Percentiles rank a stretch among this genome's conserved stretches.
Evolutionary conservation across 2,113 vertebrate species (phyloP).

Genomic region (Dasypus novemcinctus): DNA sequence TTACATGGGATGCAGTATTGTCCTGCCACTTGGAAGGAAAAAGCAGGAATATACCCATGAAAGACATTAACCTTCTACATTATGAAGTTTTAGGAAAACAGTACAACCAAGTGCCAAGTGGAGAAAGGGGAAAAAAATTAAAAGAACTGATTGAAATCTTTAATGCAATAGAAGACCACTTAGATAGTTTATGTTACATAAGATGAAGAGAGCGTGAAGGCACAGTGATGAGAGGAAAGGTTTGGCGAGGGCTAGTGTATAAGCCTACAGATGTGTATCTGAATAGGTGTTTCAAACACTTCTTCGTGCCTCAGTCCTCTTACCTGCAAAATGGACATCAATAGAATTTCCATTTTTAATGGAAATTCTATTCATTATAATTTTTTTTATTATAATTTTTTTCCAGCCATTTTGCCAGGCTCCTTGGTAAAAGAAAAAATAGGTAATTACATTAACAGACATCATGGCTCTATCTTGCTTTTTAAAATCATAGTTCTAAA

Average conservation of each 20-base stretch:
- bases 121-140: background rate
- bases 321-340: background rate
- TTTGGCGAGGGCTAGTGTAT: background rate
- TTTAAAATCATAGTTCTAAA: conserved; percentile 20
- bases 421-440: background rate
- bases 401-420: background rate
- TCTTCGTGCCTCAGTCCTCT: background rate
- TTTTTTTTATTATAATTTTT: background rate
- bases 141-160: conserved; percentile 17
- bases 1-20: background rate
- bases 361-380: background rate
- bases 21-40: background rate
- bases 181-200: background rate
- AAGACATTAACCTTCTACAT: background rate
- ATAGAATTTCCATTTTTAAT: background rate
- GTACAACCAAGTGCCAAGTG: background rate
- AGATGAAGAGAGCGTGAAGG: background rate
- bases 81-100: conserved; percentile 1
- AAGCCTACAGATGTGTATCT: background rate
- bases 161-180: background rate
- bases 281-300: background rate
- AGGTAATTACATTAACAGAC: conserved; percentile 35
- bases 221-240: background rate
- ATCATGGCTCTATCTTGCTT: background rate
- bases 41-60: background rate